phyloP scores from a whole-genome alignment of 2,888 invertebrate species.

The Clunio marinus region DNA sequence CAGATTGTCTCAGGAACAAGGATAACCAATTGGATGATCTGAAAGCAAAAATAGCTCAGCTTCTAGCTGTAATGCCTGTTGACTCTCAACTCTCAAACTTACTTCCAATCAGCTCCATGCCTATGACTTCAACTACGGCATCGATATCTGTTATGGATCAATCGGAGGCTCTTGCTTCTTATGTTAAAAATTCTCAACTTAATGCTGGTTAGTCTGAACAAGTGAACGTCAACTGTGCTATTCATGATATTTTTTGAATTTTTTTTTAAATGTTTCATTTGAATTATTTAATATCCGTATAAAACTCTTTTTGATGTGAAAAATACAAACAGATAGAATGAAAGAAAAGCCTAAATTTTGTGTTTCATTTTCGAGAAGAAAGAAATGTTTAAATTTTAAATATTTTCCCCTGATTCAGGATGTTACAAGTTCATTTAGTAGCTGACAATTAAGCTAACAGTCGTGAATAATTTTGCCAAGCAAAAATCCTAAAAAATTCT shows the following conservation, averaged over 20 bases:
- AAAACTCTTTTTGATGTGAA: slow-evolving; percentile 10
- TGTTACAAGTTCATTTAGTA: too few species aligned
- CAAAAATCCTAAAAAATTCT: too few species aligned
- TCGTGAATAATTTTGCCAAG: too few species aligned
- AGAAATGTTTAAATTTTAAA: too few species aligned
- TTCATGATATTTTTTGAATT: slow-evolving; percentile 18
- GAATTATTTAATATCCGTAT: slow-evolving; percentile 5
- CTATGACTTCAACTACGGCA: slow-evolving; percentile 11
- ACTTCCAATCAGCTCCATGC: slow-evolving; percentile 7
- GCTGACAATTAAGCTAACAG: too few species aligned
- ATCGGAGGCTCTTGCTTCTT: background rate
- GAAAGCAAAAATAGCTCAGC: slow-evolving; percentile 86
- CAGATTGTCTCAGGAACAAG: slow-evolving; percentile 75
- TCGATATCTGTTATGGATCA: slow-evolving; percentile 21
- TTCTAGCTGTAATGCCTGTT: slow-evolving; percentile 67
- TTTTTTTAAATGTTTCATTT: slow-evolving; percentile 10
- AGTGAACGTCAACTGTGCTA: background rate
- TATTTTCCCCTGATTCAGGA: too few species aligned
- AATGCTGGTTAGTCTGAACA: background rate
- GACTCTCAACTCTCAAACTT: slow-evolving; percentile 14
- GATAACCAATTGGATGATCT: slow-evolving; percentile 89
- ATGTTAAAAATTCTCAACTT: slow-evolving; percentile 30
- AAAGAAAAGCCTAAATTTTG: background rate
- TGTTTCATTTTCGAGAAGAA: too few species aligned
- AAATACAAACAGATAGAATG: too few species aligned